Base-by-base conservation (phyloP, 2,888 invertebrate genomes). In the Steromphala cineraria region DNA sequence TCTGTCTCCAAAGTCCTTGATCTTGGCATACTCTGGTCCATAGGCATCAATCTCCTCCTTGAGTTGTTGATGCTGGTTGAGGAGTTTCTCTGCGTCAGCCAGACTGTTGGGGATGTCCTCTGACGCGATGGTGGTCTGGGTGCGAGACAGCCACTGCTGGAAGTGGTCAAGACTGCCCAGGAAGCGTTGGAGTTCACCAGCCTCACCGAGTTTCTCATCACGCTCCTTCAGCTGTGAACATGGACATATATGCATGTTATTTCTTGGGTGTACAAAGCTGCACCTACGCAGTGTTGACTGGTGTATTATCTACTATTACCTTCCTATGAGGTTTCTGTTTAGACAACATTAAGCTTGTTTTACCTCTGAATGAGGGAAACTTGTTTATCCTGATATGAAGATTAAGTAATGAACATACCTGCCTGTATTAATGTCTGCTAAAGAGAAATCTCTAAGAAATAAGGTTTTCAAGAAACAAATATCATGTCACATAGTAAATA, bases 41-140 rank as follows among this genome's bases (percentile, higher is more conserved):
- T 99, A 99, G 92, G 99, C 99, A 94, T 99, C 99, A 90, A 99
- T 99, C 94, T 99, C 99, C 93, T 99, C 99, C 92, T 98, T 96
- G 93, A 99, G 98, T 88, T 98, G 98, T 94, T 98, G 98, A 94
- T 99, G 99, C 94, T 99, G 98, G 75, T 97, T 97, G 74, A 99
- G 95, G 21, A 99, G 95, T 92, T 98, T 98, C 94, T 99, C 99
- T 15, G 99, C 99, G 93, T 99, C 99, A 15, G 92, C 89, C 77
- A 94, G 89, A 86, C 91, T 91, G 85, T 91, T 91, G 71, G 94
- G 94, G 81, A 92, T 89, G 87, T 93, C 93, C 84, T 93, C 93
- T 1, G 92, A 92, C 28, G 93, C 94, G 3, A 94, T 91, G 3
- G 99, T 98, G n/a, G 98, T 99, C 95, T 99, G 99, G 0, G 99